These are phyloP conservation scores for Onthophagus sagittarius DNA, from an alignment of 2,888 invertebrate species.

Conservation along the genomic window DNA sequence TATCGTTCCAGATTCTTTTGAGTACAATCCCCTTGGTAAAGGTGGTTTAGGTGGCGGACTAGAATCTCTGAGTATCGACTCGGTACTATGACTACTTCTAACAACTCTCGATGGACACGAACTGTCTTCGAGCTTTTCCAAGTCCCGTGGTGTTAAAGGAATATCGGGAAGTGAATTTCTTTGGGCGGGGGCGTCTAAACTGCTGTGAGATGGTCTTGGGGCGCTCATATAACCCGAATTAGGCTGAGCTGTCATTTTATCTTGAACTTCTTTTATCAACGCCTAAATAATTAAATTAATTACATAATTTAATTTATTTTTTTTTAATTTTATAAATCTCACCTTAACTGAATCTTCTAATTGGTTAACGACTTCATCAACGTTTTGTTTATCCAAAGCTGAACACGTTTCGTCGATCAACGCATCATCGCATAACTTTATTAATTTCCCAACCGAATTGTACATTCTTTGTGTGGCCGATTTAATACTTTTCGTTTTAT, in stretches of 20 bases:
- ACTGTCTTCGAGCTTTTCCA: conserved; percentile 61
- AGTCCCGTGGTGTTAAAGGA: conserved; percentile 75
- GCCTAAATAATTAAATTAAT: background rate
- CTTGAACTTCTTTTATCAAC: conserved; percentile 22
- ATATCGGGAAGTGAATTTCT: conserved; percentile 75
- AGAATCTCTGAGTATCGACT: conserved; percentile 70
- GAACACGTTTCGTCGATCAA: conserved; percentile 69
- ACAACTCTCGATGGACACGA: conserved; percentile 47
- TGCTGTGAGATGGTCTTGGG: conserved; percentile 47
- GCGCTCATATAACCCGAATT: conserved; percentile 41
- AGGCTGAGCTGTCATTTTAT: conserved; percentile 60
- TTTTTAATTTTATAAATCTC: conserved; percentile 12
- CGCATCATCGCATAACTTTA: conserved; percentile 83
- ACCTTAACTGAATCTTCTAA: conserved; percentile 72
- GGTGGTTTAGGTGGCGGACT: conserved; percentile 86
- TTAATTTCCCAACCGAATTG: conserved; percentile 78
- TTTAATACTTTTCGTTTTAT: conserved; percentile 62
- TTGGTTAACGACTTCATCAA: conserved; percentile 61
- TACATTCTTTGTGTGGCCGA: conserved; percentile 85
- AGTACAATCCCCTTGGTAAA: conserved; percentile 62
- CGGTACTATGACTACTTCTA: conserved; percentile 76
- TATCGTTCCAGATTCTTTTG: conserved; percentile 48
- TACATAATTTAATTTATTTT: too few species aligned
- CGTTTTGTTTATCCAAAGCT: conserved; percentile 59
- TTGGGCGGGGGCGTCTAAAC: conserved; percentile 52